These are phyloP conservation scores for Neomonachus schauinslandi DNA, from an alignment of 2,113 vertebrate genomes.

Conservation along the genomic window DNA sequence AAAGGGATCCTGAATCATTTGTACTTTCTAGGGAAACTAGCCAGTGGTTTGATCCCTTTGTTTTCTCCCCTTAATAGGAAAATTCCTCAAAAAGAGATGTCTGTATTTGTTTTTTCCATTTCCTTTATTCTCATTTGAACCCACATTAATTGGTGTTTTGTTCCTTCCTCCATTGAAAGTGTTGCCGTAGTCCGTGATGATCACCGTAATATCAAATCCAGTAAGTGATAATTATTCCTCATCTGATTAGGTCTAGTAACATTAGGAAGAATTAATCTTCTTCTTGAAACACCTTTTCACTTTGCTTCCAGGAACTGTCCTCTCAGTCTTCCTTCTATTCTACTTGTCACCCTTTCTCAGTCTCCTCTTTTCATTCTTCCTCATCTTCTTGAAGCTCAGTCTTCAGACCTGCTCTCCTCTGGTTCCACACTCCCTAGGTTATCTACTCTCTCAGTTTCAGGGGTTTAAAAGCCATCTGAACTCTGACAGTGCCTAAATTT, in stretches of 20 bases:
- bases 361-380: background rate
- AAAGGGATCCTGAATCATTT: background rate
- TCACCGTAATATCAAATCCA: background rate
- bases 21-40: background rate
- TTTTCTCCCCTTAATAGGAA: background rate
- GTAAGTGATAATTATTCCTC: background rate
- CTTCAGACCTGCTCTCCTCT: background rate
- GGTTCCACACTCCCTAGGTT: background rate
- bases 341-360: background rate
- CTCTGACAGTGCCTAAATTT: constrained; percentile 12
- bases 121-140: background rate
- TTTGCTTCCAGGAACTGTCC: background rate
- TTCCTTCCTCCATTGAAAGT: background rate
- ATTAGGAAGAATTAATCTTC: background rate
- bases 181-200: background rate
- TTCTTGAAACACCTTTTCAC: background rate
- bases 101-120: background rate
- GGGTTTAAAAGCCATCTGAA: background rate
- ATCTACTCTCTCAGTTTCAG: background rate
- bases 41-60: background rate
- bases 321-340: background rate
- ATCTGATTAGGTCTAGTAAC: background rate
- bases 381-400: background rate
- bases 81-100: background rate
- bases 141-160: background rate